Percentiles rank a stretch among this genome's conserved stretches.
These are phyloP conservation scores for Clarias pachynema DNA, from an alignment of 2,797 vertebrate species.

Conservation along the genomic window DNA sequence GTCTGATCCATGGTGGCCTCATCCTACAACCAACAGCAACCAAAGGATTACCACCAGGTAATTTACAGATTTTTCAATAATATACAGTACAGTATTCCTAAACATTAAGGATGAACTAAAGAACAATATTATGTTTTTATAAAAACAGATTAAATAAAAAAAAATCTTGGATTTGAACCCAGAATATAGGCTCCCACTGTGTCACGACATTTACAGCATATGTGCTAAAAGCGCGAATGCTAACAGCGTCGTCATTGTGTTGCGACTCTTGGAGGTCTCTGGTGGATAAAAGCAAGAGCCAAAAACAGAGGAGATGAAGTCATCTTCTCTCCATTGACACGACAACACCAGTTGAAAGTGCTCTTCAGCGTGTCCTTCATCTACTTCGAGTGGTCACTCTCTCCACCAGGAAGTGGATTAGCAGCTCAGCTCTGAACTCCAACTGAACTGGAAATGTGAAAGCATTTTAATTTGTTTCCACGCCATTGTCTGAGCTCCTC, in stretches of 20 bases:
- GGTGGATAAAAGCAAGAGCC: neutral
- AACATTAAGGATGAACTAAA: neutral
- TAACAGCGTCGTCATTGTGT: neutral
- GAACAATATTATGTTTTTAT: neutral
- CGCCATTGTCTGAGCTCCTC: slow-evolving; percentile 62
- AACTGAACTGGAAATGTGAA: neutral
- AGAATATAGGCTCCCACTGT: neutral
- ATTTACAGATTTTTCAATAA: neutral
- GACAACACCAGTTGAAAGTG: slow-evolving; percentile 20
- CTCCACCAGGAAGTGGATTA: slow-evolving; percentile 64
- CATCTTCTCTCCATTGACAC: slow-evolving; percentile 2
- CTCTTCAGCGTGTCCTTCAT: slow-evolving; percentile 31
- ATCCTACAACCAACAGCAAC: no score
- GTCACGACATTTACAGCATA: neutral
- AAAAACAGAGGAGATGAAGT: neutral
- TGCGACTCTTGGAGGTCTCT: neutral
- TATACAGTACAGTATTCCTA: neutral
- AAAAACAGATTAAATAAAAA: neutral
- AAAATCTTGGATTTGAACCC: neutral
- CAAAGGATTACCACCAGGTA: neutral
- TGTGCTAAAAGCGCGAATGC: slow-evolving; percentile 8
- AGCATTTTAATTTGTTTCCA: slow-evolving; percentile 4
- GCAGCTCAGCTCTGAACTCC: slow-evolving; percentile 59
- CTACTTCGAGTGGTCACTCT: slow-evolving; percentile 35
- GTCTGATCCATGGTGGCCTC: no score